Evolutionary conservation across 2,797 vertebrate species (phyloP).

Genomic region (Pipistrellus pipistrellus): DNA sequence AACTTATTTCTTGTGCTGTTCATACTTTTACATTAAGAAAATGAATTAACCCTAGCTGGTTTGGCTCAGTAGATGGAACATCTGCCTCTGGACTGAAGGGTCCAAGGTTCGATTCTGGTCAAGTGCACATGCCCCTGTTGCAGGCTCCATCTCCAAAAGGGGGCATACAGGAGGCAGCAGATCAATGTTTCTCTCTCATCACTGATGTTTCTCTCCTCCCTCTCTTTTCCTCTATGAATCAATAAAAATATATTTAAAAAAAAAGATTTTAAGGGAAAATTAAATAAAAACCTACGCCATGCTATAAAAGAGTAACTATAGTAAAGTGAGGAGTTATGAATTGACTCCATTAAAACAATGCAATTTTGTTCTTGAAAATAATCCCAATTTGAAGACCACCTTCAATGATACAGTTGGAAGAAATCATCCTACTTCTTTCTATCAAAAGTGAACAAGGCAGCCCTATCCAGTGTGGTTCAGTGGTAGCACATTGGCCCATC

Average conservation of each 20-base stretch:
- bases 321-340: neutral
- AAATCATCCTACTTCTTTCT: neutral
- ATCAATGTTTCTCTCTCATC: too few species aligned
- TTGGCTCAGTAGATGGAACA: too few species aligned
- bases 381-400: neutral
- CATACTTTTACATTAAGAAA: slow-evolving; percentile 30
- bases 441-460: neutral
- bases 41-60: neutral
- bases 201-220: too few species aligned
- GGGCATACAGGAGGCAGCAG: too few species aligned
- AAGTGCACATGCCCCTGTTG: too few species aligned
- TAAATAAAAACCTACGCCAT: neutral
- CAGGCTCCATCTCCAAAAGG: too few species aligned
- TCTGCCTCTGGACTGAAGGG: too few species aligned
- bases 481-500: too few species aligned
- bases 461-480: too few species aligned
- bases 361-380: neutral
- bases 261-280: neutral
- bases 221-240: too few species aligned
- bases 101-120: too few species aligned
- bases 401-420: neutral
- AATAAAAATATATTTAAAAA: neutral
- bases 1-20: neutral
- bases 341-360: neutral
- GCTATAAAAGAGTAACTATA: neutral